Base-by-base conservation (phyloP, 2,797 vertebrate species). In the Hydrophis major region DNA sequence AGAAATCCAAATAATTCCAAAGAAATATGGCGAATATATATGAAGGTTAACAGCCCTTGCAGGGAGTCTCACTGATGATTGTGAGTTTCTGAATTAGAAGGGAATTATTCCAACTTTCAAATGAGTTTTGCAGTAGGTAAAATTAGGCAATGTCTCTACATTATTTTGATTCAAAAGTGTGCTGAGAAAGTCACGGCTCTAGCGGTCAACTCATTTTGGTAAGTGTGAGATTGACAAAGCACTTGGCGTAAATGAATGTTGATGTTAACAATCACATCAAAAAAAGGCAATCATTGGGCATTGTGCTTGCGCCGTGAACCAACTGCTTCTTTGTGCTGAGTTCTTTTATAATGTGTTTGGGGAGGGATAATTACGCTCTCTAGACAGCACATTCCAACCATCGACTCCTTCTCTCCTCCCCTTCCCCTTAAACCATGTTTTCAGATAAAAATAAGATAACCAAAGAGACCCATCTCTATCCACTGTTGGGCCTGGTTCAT, bases 151-250 rank as follows among this genome's bases (percentile, higher is more conserved):
- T 13, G 14, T 32, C 12, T n/a, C 10, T 60, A 57, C 20, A 25
- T 37, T n/a, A 60, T 60, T 42, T 37, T 4, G 20, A 32, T 88
- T 53, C 87, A 59, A 92, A 42, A 94, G 92, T 27, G 37, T 92
- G 56, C 87, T 14, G 92, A 55, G 10, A 20, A 90, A 94, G 93
- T 86, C 91, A 87, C 22, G 4, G 50, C 50, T 3, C 22, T 88
- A 89, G 91, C 78, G 66, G 88, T 55, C 94, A 92, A 93, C 57
- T 0, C 94, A 57, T 93, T 93, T 90, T 90, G 90, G 89, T 59
- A 94, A 93, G 93, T 0, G 22, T 6, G 88, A 93, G 60, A 93
- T 92, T 88, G 88, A 90, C 88, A 37, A 63, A 91, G 25, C 66
- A 59, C 5, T 13, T 3, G 22, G 47, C 57, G 25, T 57, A 89